Evolutionary conservation across 2,888 invertebrate genomes (phyloP).

Genomic region (Hemicrepidius hirtus): DNA sequence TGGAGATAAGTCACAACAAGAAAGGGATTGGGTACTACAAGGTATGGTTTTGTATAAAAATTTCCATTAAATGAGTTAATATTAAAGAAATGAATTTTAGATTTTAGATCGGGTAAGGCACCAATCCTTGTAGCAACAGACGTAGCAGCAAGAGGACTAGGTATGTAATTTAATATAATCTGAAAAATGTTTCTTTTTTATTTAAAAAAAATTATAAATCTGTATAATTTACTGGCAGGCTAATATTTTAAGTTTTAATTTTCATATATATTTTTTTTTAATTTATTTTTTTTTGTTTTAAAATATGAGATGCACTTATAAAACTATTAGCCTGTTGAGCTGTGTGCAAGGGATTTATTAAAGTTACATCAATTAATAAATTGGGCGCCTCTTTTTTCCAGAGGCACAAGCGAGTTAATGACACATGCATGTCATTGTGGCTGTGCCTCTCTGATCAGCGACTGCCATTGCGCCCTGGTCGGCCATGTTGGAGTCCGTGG

Average conservation of each 20-base stretch:
- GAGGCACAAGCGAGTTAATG: conserved; percentile 72
- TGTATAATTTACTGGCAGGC: conserved; percentile 63
- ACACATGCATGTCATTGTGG: conserved; percentile 69
- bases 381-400: conserved; percentile 71
- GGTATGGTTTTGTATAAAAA: no score
- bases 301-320: conserved; percentile 44
- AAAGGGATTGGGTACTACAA: conserved; percentile 94
- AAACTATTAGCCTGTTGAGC: conserved; percentile 67
- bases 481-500: conserved; percentile 68
- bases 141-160: conserved; percentile 94
- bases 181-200: conserved; percentile 46
- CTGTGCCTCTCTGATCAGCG: conserved; percentile 68
- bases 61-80: no score
- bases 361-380: conserved; percentile 63
- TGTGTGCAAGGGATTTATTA: conserved; percentile 63
- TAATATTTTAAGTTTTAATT: conserved; percentile 61
- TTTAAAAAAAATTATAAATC: conserved; percentile 6
- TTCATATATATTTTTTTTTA: conserved; percentile 56
- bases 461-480: conserved; percentile 58
- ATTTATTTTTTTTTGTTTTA: conserved; percentile 54
- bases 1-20: conserved; percentile 95
- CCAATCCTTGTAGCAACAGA: conserved; percentile 96
- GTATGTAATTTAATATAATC: conserved; percentile 75
- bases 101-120: conserved; percentile 88
- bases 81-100: conserved; percentile 75